phyloP scores from a whole-genome alignment of 2,113 vertebrate genomes.

The Corythornis cristatus region DNA sequence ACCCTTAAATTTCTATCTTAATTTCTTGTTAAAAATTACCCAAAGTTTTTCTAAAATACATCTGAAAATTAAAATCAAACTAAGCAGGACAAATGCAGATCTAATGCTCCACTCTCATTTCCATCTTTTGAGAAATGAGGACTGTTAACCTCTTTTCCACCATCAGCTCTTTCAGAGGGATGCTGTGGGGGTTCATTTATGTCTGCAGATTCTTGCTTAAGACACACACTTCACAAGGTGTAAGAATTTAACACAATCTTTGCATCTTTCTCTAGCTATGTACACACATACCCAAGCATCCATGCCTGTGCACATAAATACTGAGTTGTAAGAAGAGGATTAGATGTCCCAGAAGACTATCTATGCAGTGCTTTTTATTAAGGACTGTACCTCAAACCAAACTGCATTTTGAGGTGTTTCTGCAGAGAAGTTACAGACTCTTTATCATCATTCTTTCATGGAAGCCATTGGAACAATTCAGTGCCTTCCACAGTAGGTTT shows the following conservation, averaged over 20 bases:
- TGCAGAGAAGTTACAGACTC: background rate
- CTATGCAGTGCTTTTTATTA: background rate
- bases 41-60: background rate
- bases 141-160: background rate
- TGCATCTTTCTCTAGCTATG: background rate
- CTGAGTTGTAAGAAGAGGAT: background rate
- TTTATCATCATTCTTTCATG: background rate
- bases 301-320: background rate
- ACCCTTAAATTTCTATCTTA: background rate
- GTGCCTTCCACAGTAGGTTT: background rate
- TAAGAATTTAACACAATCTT: background rate
- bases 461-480: constrained; percentile 16
- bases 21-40: background rate
- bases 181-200: background rate
- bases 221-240: background rate
- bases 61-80: background rate
- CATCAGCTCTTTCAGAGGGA: background rate
- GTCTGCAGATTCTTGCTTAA: background rate
- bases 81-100: background rate
- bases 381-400: background rate
- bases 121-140: background rate
- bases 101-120: background rate
- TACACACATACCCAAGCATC: background rate
- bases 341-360: background rate
- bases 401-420: background rate